Conservation (phyloP, 23 tunicate genomes). For the Trididemnum clinides region DNA sequence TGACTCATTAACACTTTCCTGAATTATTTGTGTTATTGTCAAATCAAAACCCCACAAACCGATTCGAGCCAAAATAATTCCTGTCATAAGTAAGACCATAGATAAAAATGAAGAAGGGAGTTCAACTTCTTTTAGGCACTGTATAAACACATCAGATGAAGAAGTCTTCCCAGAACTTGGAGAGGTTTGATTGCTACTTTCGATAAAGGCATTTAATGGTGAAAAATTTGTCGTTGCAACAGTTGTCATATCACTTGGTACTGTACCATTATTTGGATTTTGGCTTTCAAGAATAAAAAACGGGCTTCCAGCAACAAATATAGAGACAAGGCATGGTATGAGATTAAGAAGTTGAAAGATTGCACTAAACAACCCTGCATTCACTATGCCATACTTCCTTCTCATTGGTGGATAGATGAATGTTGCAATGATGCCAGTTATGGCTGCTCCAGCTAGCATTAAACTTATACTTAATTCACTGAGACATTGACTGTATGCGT, state of each 20-base stretch:
- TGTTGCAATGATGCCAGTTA: constrained; percentile 73
- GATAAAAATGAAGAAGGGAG: constrained; percentile 82
- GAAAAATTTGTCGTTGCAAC: not conserved
- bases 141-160: constrained; percentile 30
- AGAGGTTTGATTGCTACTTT: not conserved
- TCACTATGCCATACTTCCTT: constrained; percentile 50
- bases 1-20: constrained; percentile 61
- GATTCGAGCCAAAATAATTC: constrained; percentile 71
- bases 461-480: constrained; percentile 82
- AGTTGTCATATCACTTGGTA: not conserved
- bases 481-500: constrained; percentile 88
- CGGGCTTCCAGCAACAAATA: constrained; percentile 86
- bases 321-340: constrained; percentile 58
- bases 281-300: constrained; percentile 46
- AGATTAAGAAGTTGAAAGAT: constrained; percentile 64
- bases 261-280: not conserved
- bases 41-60: constrained; percentile 92
- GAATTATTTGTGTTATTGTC: constrained; percentile 78
- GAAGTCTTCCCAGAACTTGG: not conserved
- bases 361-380: constrained; percentile 55
- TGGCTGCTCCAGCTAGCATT: constrained; percentile 60
- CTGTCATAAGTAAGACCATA: constrained; percentile 47
- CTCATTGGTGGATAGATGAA: constrained; percentile 58
- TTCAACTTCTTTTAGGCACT: constrained; percentile 53
- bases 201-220: not conserved